Base-by-base conservation (phyloP, 1,140 invertebrate species). In the Sitodiplosis mosellana region DNA sequence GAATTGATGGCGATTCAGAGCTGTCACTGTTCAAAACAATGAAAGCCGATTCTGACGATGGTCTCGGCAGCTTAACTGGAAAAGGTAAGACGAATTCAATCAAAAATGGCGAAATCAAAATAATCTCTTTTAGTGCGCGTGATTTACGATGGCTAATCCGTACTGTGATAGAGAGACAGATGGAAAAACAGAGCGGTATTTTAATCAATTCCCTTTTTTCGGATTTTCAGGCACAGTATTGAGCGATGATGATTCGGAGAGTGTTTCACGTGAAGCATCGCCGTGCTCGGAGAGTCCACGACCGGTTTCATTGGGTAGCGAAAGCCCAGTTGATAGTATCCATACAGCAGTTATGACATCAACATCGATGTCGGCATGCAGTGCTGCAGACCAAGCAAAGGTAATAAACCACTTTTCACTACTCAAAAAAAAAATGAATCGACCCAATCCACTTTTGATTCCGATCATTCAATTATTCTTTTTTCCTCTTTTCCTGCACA, bases 1-100 rank as follows among this genome's bases (percentile, higher is more conserved):
- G 87, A 2, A 85, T 90, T 68, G 87, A 91, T 58, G 84, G 81
- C 0, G 87, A 90, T 55, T 79, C 80, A n/a, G 83, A 87, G 54
- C 66, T 84, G 59, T 76, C 74, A 22, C 70, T 86, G 60, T 85
- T 86, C 61, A 85, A 84, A 54, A 67, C 72, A 21, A 60, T 67
- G 36, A 77, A 80, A 50, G 64, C 71, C n/a, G 74, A 79, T 51
- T 59, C 78, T 27, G 80, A 81, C 55, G 76, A 78, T 38, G 63
- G 53, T 45, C 56, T 63, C 49, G 64, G 65, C 41, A 54, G 56
- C 51, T 51, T 55, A 34, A 50, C 61, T 43, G 53, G 55, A 45
- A 65, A 66, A 61, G 57, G 59, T 63, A 50, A 40, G n/a, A 22
- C 3, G 37, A 15, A 6, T 18, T 40, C 37, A 15, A 18, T 10